Evolutionary conservation across 1,140 invertebrate genomes (phyloP).

Genomic region (Cheumatopsyche charites): DNA sequence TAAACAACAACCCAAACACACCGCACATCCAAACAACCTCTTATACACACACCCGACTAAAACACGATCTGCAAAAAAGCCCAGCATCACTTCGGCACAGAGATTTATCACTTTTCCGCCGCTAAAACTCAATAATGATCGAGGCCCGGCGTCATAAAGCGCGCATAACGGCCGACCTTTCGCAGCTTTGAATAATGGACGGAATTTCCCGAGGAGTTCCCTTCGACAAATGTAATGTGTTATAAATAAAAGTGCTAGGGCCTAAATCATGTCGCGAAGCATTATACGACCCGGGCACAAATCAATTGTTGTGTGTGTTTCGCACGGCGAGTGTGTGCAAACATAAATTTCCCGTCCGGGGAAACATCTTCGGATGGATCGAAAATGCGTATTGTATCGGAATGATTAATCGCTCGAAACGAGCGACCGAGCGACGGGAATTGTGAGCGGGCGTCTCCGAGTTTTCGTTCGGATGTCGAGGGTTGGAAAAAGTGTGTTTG

Average conservation of each 20-base stretch:
- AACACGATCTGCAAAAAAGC: no score
- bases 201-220: constrained; percentile 12
- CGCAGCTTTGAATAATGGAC: constrained; percentile 17
- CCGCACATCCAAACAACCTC: no score
- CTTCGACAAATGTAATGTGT: no score
- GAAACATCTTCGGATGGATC: constrained; percentile 17
- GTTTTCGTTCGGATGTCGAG: no score
- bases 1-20: no score
- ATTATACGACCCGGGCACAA: constrained; percentile 17
- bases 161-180: constrained; percentile 11
- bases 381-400: no score
- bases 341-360: constrained; percentile 39
- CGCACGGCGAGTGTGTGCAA: constrained; percentile 25
- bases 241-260: neutral
- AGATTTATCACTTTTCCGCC: neutral
- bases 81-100: no score
- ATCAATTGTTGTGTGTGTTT: constrained; percentile 29
- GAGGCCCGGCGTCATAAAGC: constrained; percentile 16
- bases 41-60: no score
- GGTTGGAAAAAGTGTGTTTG: no score
- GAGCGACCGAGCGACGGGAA: no score
- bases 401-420: no score
- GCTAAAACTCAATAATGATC: constrained; percentile 15
- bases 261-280: constrained; percentile 23
- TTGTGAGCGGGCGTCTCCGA: neutral